Conservation (phyloP, 2,113 vertebrate species). For the Fregetta grallaria region DNA sequence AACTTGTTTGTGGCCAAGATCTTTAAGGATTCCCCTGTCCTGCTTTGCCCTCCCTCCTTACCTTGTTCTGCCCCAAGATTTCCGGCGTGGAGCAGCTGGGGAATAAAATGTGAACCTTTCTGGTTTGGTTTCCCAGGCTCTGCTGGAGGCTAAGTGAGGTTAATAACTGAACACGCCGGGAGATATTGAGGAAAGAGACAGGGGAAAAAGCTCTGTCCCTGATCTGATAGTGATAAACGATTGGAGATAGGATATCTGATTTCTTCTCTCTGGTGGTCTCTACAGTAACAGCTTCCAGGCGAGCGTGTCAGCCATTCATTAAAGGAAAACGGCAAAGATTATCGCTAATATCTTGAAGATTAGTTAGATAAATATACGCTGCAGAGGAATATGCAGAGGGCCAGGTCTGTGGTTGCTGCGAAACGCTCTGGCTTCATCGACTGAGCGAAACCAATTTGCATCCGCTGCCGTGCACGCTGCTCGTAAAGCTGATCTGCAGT, state of each 20-base stretch:
- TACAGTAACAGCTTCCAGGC: constrained; percentile 6
- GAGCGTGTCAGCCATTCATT: neutral
- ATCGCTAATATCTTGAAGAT: constrained; percentile 12
- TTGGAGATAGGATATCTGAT: constrained; percentile 43
- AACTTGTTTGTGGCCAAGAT: neutral
- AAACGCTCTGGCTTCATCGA: neutral
- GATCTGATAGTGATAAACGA: constrained; percentile 66
- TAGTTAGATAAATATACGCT: neutral
- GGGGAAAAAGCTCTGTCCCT: constrained; percentile 12
- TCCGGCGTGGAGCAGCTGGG: accelerated
- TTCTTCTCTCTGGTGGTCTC: constrained; percentile 44
- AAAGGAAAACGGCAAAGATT: neutral
- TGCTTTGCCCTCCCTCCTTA: neutral
- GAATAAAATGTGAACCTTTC: constrained; percentile 21
- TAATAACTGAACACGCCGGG: constrained; percentile 58
- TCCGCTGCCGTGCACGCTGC: accelerated
- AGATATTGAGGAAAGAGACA: constrained; percentile 23
- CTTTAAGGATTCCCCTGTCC: neutral
- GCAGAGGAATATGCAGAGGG: neutral
- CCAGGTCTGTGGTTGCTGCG: neutral
- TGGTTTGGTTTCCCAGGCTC: constrained; percentile 12
- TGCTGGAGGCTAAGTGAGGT: constrained; percentile 72
- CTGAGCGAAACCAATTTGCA: neutral
- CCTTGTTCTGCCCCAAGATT: neutral
- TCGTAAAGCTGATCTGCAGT: neutral